phyloP scores from a whole-genome alignment of 2,797 vertebrate genomes.

The Picus viridis region DNA sequence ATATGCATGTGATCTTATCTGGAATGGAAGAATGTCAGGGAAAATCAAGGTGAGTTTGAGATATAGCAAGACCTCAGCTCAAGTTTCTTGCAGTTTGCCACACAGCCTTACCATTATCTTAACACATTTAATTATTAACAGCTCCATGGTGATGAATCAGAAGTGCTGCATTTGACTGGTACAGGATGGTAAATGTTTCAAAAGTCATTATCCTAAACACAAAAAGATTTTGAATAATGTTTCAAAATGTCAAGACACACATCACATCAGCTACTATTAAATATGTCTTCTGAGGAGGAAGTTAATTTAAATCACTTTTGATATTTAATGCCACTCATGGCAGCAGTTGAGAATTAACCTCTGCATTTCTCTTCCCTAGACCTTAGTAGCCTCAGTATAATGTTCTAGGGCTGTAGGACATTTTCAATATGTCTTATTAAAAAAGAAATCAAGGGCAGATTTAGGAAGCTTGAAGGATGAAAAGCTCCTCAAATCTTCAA shows the following conservation, averaged over 20 bases:
- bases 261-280: constrained; percentile 74
- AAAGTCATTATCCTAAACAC: constrained; percentile 78
- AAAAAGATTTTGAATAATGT: constrained; percentile 79
- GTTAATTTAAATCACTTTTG: constrained; percentile 71
- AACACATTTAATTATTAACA: constrained; percentile 72
- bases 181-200: constrained; percentile 72
- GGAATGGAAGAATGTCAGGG: not conserved
- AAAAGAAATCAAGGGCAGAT: constrained; percentile 48
- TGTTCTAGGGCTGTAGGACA: constrained; percentile 1
- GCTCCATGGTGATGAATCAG: constrained; percentile 62
- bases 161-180: constrained; percentile 72
- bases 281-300: constrained; percentile 73
- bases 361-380: constrained; percentile 1
- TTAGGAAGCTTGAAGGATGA: constrained; percentile 46
- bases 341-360: constrained; percentile 33
- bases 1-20: not conserved
- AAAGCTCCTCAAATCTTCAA: constrained; percentile 8
- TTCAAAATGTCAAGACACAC: constrained; percentile 73
- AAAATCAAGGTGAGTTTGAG: not conserved
- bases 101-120: constrained; percentile 43
- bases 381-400: not conserved
- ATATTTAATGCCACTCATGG: constrained; percentile 55
- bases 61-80: not conserved
- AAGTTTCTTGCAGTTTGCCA: constrained; percentile 7
- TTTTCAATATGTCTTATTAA: constrained; percentile 43